A percentile compares a stretch with the other conserved stretches of the same genome.
phyloP scores from a whole-genome alignment of 2,113 vertebrate genomes.

The Apodemus speciosus region DNA sequence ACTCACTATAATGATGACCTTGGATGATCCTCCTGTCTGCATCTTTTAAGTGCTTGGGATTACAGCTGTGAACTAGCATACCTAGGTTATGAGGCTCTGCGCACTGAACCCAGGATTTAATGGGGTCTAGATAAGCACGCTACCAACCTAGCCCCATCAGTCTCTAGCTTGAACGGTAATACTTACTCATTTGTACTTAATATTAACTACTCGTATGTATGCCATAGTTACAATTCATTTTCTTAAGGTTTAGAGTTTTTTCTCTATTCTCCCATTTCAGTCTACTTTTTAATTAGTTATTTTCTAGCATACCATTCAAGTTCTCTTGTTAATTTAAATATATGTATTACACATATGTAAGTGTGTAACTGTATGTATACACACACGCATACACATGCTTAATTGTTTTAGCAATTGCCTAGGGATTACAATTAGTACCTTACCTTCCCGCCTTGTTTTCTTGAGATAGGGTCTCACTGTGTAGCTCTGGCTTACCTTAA shows the following conservation, averaged over 20 bases:
- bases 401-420: constrained; percentile 29
- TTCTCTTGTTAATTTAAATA: constrained; percentile 27
- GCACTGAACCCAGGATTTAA: background rate
- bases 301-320: background rate
- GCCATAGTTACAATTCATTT: background rate
- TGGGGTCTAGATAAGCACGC: background rate
- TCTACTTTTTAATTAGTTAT: background rate
- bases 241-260: background rate
- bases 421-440: constrained; percentile 14
- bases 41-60: background rate
- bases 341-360: background rate
- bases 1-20: background rate
- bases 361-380: background rate
- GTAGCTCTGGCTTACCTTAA: background rate
- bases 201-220: constrained; percentile 9
- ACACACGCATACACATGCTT: background rate
- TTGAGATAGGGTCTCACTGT: background rate
- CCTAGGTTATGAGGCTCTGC: background rate
- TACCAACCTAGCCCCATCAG: background rate
- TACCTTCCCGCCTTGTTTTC: background rate
- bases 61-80: background rate
- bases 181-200: constrained; percentile 39
- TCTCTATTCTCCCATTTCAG: background rate
- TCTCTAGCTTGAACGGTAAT: constrained; percentile 5
- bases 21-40: background rate